These are phyloP conservation scores for Gopherus flavomarginatus DNA, from an alignment of 2,113 vertebrate genomes.

Conservation along the genomic window DNA sequence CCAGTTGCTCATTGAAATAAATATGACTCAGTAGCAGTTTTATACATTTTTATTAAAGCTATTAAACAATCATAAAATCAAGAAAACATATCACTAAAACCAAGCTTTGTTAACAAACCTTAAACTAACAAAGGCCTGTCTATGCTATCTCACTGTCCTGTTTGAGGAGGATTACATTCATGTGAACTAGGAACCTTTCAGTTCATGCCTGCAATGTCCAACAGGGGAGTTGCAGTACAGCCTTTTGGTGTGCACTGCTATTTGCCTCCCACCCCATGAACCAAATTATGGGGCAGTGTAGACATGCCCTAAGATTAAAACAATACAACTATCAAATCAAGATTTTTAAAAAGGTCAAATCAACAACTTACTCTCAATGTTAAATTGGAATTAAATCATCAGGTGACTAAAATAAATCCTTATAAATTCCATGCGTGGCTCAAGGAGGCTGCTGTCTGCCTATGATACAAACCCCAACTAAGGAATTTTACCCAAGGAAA, in stretches of 20 bases:
- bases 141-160: background rate
- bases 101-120: background rate
- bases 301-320: background rate
- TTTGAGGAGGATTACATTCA: background rate
- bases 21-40: background rate
- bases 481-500: background rate
- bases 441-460: background rate
- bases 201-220: background rate
- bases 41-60: background rate
- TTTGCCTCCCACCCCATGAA: background rate
- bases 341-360: background rate
- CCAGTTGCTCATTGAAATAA: background rate
- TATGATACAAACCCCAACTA: background rate
- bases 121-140: background rate
- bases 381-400: background rate
- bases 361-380: background rate
- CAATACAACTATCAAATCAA: background rate
- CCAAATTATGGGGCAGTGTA: background rate
- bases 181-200: background rate
- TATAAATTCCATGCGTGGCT: accelerated
- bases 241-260: background rate
- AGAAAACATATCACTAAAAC: background rate
- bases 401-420: background rate
- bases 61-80: background rate
- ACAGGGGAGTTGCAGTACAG: background rate